These are phyloP conservation scores for Astur gentilis DNA, from an alignment of 2,113 vertebrate genomes.

Conservation along the genomic window DNA sequence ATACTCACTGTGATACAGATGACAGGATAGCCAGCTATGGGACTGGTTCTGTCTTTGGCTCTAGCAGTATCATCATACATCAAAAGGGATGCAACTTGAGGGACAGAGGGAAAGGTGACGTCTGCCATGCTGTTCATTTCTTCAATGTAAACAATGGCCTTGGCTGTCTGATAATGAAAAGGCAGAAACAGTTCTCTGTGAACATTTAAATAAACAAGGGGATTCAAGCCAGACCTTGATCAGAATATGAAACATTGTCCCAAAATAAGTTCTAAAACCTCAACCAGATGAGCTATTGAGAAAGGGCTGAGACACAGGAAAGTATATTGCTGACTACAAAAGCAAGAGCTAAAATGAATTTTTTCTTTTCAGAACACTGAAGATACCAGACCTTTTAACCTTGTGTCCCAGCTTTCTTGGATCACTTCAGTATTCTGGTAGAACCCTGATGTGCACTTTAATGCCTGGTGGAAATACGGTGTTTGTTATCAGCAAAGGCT, in stretches of 20 bases:
- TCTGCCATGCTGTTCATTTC: slow-evolving; percentile 91
- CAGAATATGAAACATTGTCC: background rate
- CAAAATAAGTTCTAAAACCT: background rate
- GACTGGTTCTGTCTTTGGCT: slow-evolving; percentile 70
- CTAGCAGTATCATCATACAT: slow-evolving; percentile 80
- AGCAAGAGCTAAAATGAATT: background rate
- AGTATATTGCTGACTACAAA: background rate
- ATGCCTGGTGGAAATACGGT: background rate
- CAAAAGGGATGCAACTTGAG: slow-evolving; percentile 86
- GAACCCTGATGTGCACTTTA: background rate
- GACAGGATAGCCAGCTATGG: slow-evolving; percentile 88
- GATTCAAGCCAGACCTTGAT: background rate
- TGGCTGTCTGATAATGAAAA: slow-evolving; percentile 76
- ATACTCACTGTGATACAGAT: slow-evolving; percentile 90
- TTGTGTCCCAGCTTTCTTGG: background rate
- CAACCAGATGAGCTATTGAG: background rate
- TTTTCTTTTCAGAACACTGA: background rate
- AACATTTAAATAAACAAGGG: background rate
- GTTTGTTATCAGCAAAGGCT: background rate
- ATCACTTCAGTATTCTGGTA: background rate
- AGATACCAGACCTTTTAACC: background rate
- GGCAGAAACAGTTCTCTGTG: background rate
- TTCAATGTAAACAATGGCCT: slow-evolving; percentile 92
- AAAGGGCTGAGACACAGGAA: background rate
- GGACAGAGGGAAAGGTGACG: slow-evolving; percentile 91